These are phyloP conservation scores for Amia ocellicauda DNA, from an alignment of 2,113 vertebrate species.

Conservation along the genomic window DNA sequence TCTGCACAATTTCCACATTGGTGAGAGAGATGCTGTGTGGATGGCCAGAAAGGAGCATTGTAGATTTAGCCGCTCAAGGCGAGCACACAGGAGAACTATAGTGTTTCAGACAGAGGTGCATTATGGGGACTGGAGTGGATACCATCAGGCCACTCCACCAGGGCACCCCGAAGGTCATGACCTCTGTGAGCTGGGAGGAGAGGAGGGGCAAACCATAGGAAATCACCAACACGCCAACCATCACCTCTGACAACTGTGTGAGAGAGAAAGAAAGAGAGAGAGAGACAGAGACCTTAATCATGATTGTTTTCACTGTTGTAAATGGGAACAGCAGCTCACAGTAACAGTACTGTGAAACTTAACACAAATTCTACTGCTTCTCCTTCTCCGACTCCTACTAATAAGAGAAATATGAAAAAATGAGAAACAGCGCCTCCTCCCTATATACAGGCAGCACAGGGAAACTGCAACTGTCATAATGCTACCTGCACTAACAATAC, in stretches of 20 bases:
- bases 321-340: not conserved
- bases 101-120: too few species aligned
- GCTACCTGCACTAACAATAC: too few species aligned
- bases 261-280: slow-evolving; percentile 10
- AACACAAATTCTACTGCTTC: not conserved
- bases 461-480: too few species aligned
- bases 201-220: slow-evolving; percentile 60
- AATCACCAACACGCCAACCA: slow-evolving; percentile 61
- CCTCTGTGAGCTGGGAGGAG: slow-evolving; percentile 42
- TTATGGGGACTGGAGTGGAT: not conserved
- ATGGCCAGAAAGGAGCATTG: too few species aligned
- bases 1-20: too few species aligned
- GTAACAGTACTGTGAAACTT: too few species aligned
- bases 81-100: too few species aligned
- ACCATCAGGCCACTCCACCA: slow-evolving; percentile 63
- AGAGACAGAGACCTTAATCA: not conserved
- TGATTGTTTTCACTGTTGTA: not conserved
- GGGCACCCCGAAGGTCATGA: slow-evolving; percentile 51
- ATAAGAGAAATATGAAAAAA: too few species aligned
- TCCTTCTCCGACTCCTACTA: not conserved
- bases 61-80: too few species aligned
- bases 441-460: too few species aligned
- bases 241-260: slow-evolving; percentile 59
- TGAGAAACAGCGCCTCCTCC: too few species aligned
- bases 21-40: too few species aligned